These are phyloP conservation scores for Mormyrops boulengeri DNA, from an alignment of 2,797 vertebrate genomes.

Conservation along the genomic window DNA sequence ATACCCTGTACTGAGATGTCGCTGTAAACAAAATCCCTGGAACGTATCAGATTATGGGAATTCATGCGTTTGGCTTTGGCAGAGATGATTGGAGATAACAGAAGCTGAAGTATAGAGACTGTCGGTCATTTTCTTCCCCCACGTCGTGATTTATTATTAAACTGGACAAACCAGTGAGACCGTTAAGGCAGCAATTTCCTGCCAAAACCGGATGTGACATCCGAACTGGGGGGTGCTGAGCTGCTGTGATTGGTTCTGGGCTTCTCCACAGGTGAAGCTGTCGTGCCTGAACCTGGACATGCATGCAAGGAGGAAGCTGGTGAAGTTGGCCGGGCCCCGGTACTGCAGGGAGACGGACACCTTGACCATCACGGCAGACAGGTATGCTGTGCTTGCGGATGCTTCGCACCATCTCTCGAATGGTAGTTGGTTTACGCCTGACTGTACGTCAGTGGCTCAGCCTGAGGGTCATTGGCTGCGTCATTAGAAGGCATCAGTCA, in stretches of 20 bases:
- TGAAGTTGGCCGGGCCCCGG: conserved; percentile 76
- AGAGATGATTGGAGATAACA: background rate
- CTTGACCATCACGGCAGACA: conserved; percentile 78
- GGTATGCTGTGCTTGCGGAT: conserved; percentile 53
- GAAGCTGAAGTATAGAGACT: background rate
- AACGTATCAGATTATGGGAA: background rate
- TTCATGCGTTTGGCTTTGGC: background rate
- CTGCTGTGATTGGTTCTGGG: background rate
- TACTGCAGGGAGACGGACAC: conserved; percentile 72
- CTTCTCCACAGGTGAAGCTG: conserved; percentile 71
- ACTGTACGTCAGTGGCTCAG: background rate
- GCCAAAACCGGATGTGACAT: background rate
- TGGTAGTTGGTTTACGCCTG: background rate
- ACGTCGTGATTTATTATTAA: background rate
- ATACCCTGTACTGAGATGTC: background rate
- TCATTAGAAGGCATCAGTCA: background rate
- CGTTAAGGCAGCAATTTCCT: background rate
- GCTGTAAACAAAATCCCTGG: background rate
- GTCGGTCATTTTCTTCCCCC: background rate
- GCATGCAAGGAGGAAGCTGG: conserved; percentile 83
- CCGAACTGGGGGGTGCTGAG: background rate
- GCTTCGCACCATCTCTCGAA: background rate
- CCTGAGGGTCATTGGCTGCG: background rate
- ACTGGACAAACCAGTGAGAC: background rate
- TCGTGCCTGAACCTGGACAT: conserved; percentile 85